Percentiles rank a stretch among this genome's conserved stretches.
Conservation (phyloP, 2,888 invertebrate genomes). For the Heliothis peltigera region DNA sequence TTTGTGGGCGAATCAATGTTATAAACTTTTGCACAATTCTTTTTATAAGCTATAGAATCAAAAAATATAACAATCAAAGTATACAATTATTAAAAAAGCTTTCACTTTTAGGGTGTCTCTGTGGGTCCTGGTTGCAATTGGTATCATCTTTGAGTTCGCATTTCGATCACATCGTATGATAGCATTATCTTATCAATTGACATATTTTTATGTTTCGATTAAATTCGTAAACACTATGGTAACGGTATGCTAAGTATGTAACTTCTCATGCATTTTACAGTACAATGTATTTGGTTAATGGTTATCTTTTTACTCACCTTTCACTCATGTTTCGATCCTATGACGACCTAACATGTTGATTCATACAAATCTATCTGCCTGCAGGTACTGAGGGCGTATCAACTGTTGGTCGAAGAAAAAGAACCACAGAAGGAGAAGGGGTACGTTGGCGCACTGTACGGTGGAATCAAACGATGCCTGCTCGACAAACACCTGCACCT, state of each 20-base stretch:
- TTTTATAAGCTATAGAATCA: not conserved
- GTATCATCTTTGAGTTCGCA: slow-evolving; percentile 8
- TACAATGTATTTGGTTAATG: not conserved
- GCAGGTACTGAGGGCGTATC: slow-evolving; percentile 94
- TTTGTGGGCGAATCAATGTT: slow-evolving; percentile 33
- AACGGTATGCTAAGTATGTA: slow-evolving; percentile 13
- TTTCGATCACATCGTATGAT: slow-evolving; percentile 20
- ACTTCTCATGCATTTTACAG: not conserved
- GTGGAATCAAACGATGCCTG: slow-evolving; percentile 96
- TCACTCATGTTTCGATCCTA: not conserved
- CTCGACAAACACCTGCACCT: slow-evolving; percentile 96
- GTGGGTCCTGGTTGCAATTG: not conserved
- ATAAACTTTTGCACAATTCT: slow-evolving; percentile 19
- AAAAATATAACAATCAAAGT: too few relatives aligned
- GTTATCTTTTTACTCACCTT: too few relatives aligned
- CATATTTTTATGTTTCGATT: slow-evolving; percentile 9
- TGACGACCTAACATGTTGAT: not conserved
- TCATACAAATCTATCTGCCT: slow-evolving; percentile 23
- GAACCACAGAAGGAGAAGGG: slow-evolving; percentile 96
- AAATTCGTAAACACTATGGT: slow-evolving; percentile 18
- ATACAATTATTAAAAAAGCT: too few relatives aligned
- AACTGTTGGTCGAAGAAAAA: slow-evolving; percentile 95
- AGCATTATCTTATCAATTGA: slow-evolving; percentile 29
- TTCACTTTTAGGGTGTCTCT: too few relatives aligned
- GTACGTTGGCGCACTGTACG: slow-evolving; percentile 95